Evolutionary conservation across 1,140 invertebrate species (phyloP).

Genomic region (Dinoponera quadriceps): DNA sequence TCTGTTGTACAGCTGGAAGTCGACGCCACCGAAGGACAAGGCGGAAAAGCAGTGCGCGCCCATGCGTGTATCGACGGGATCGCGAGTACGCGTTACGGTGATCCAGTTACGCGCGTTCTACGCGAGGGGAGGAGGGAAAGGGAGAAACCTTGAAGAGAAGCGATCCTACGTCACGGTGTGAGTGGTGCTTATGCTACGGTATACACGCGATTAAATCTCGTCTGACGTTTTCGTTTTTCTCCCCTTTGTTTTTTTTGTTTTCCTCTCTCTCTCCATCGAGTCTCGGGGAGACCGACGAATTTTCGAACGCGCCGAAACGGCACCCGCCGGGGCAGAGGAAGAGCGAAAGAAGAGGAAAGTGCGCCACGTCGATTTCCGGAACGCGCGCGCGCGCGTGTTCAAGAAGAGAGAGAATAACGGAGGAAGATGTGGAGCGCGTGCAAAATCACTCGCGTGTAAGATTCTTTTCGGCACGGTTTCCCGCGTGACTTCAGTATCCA

Average conservation of each 20-base stretch:
- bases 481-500: not conserved
- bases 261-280: constrained; percentile 3
- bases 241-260: too few relatives aligned
- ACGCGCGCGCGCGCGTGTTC: constrained; percentile 12
- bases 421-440: not conserved
- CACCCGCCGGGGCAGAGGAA: not conserved
- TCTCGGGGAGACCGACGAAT: constrained; percentile 3
- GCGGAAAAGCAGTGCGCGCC: constrained; percentile 50
- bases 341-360: not conserved
- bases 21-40: constrained; percentile 30
- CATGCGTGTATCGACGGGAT: constrained; percentile 55
- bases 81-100: constrained; percentile 60
- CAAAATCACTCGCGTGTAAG: not conserved
- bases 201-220: constrained; percentile 10
- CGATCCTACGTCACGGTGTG: constrained; percentile 27
- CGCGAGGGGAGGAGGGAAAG: constrained; percentile 29
- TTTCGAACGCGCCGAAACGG: not conserved
- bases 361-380: constrained; percentile 13
- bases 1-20: constrained; percentile 23
- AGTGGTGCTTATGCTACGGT: constrained; percentile 54
- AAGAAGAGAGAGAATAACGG: constrained; percentile 8
- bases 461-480: not conserved
- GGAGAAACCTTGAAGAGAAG: constrained; percentile 12
- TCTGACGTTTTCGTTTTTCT: constrained; percentile 21
- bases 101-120: constrained; percentile 63